phyloP scores from a whole-genome alignment of 2,797 vertebrate genomes.

The Pyrrhura leucotis region DNA sequence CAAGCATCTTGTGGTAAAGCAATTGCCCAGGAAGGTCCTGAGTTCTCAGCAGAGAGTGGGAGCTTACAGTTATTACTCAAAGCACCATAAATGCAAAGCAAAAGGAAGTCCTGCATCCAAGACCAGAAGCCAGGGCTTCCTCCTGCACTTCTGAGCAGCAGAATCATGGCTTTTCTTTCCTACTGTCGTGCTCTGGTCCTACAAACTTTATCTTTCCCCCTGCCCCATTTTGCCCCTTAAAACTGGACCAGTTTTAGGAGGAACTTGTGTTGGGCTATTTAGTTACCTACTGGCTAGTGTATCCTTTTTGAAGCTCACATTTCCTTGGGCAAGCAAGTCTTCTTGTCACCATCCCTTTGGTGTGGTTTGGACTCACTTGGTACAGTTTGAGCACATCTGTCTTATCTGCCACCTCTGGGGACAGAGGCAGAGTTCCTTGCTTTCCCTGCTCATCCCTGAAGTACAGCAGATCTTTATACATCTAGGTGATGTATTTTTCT shows the following conservation, averaged over 20 bases:
- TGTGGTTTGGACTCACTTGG: background rate
- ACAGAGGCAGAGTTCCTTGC: background rate
- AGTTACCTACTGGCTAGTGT: background rate
- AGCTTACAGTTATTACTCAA: background rate
- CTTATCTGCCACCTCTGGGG: background rate
- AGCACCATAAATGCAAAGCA: background rate
- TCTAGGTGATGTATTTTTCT: background rate
- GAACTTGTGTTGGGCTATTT: background rate
- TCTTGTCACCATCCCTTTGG: background rate
- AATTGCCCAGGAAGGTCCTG: background rate
- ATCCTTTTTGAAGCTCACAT: background rate
- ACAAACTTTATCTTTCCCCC: fast-evolving
- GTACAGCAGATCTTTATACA: background rate
- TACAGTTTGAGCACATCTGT: background rate
- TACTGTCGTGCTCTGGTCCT: background rate
- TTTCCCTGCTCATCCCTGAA: background rate
- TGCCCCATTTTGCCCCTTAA: background rate
- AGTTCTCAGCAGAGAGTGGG: background rate
- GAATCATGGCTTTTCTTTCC: background rate
- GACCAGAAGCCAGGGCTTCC: background rate
- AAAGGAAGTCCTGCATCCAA: background rate
- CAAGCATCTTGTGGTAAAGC: background rate
- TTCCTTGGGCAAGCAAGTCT: background rate
- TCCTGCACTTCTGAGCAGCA: background rate
- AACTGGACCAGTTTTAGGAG: background rate